Conservation (phyloP, 2,797 vertebrate species). For the Bovichtus diacanthus region DNA sequence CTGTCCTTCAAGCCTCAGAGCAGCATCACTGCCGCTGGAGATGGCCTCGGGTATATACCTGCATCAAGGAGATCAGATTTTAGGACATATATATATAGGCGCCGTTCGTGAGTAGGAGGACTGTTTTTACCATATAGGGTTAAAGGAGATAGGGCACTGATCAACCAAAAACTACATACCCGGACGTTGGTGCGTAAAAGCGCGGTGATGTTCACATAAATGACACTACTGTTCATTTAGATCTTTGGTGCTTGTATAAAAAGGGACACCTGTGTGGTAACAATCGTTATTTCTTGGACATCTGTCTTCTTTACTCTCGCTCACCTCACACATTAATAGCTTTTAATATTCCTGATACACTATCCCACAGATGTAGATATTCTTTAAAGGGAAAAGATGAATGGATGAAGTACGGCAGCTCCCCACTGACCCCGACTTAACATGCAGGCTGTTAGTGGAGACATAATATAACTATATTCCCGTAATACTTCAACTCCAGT, state of each 20-base stretch:
- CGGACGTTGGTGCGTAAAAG: conserved; percentile 18
- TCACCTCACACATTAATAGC: neutral
- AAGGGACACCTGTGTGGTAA: neutral
- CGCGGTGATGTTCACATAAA: neutral
- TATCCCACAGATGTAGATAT: conserved; percentile 6
- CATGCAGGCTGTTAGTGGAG: conserved; percentile 20
- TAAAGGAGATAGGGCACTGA: conserved; percentile 17
- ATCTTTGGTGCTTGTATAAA: neutral
- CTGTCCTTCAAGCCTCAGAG: conserved; percentile 32
- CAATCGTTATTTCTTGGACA: neutral
- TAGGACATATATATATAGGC: conserved; percentile 39
- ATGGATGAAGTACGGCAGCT: conserved; percentile 36
- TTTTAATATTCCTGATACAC: neutral
- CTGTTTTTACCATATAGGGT: conserved; percentile 23
- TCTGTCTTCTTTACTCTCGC: neutral
- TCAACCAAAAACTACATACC: neutral
- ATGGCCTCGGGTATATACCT: conserved; percentile 45
- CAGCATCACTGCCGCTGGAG: conserved; percentile 35
- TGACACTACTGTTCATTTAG: neutral
- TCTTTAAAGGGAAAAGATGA: conserved; percentile 24
- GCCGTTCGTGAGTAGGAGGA: conserved; percentile 14
- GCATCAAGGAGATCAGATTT: conserved; percentile 64
- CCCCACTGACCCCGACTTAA: conserved; percentile 58
- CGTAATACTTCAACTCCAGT: conserved; percentile 34
- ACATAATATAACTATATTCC: conserved; percentile 16